Conservation (phyloP, 2,113 vertebrate species). For the Athene cunicularia region DNA sequence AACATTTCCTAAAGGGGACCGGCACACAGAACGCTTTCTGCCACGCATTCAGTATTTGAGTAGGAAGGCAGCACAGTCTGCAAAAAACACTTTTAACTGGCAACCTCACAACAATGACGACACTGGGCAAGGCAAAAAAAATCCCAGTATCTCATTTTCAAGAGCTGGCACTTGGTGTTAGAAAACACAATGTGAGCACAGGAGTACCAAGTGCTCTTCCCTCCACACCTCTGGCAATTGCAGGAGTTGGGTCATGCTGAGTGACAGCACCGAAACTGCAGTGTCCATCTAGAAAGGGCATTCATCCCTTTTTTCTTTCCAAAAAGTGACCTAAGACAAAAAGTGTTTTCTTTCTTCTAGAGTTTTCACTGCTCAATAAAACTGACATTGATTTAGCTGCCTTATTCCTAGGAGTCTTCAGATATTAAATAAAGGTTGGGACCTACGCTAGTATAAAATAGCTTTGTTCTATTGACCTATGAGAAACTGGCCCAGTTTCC, state of each 20-base stretch:
- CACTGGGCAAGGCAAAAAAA: background rate
- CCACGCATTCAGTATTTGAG: background rate
- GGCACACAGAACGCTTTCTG: background rate
- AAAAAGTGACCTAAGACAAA: background rate
- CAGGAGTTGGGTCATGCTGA: background rate
- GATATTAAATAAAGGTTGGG: background rate
- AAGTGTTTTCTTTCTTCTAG: background rate
- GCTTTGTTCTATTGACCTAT: background rate
- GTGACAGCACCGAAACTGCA: background rate
- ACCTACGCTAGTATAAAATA: background rate
- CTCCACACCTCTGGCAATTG: accelerated
- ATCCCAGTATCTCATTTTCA: background rate
- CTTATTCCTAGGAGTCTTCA: background rate
- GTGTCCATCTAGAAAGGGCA: background rate
- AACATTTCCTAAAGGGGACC: background rate
- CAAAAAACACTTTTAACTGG: background rate
- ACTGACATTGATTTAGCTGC: background rate
- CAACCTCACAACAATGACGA: background rate
- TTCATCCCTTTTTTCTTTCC: background rate
- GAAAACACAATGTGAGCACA: background rate
- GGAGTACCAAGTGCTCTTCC: background rate
- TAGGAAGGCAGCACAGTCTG: background rate
- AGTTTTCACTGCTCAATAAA: background rate
- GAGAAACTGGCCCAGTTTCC: background rate
- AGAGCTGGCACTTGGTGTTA: background rate